Percentiles rank a stretch among this genome's conserved stretches.
Conservation (phyloP, 2,888 invertebrate species). For the Pachydiplax longipennis region DNA sequence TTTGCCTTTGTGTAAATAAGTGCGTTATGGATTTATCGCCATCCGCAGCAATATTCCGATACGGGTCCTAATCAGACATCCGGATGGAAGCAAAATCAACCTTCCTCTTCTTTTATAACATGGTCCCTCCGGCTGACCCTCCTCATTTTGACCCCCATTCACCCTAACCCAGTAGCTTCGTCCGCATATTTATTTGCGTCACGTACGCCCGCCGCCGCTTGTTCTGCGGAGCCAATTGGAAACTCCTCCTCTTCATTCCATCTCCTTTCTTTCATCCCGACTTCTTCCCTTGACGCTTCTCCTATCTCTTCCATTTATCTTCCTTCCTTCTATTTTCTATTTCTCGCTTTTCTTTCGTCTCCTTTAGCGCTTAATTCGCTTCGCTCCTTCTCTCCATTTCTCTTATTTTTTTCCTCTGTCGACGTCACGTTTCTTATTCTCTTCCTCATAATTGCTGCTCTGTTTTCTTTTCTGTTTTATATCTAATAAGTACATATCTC, state of each 20-base stretch:
- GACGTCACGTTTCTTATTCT: not conserved
- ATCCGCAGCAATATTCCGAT: not conserved
- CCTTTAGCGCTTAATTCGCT: too few species aligned
- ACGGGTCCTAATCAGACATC: not conserved
- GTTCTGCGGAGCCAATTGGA: constrained; percentile 33
- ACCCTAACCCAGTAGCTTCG: not conserved
- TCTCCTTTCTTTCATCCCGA: not conserved
- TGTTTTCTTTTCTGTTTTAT: too few species aligned
- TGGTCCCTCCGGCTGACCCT: not conserved
- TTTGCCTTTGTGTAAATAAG: too few species aligned
- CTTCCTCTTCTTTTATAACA: not conserved
- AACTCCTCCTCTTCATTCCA: not conserved
- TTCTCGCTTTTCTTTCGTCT: too few species aligned
- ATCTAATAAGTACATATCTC: too few species aligned
- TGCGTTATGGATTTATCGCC: too few species aligned
- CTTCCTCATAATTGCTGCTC: too few species aligned
- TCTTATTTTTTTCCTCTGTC: not conserved
- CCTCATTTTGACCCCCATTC: constrained; percentile 10
- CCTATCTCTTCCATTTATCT: not conserved
- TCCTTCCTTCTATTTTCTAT: not conserved
- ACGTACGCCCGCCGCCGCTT: constrained; percentile 29
- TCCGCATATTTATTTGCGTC: constrained; percentile 40
- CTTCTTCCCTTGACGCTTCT: too few species aligned
- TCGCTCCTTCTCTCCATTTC: not conserved
- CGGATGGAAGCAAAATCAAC: constrained; percentile 13